Base-by-base conservation (phyloP, 2,888 invertebrate species). In the Miltochrista miniata region DNA sequence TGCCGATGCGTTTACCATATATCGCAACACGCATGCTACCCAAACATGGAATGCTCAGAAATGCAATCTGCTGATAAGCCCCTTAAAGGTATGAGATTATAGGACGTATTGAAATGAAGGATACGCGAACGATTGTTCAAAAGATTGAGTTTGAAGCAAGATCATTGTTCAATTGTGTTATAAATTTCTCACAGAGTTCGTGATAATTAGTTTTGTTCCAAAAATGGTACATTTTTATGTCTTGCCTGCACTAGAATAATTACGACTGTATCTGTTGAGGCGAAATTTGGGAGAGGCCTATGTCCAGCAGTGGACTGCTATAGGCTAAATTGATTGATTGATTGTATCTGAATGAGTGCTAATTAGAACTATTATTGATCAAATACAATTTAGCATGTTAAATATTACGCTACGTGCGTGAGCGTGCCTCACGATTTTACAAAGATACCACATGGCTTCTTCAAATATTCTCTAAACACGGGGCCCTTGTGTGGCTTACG, bases 1-100 rank as follows among this genome's bases (percentile, higher is more conserved):
- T 89, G 77, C 85, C 79, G 75, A 80, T 79, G 81, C 82, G 73
- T 82, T 83, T 76, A 77, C 80, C 77, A 75, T 77, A 71, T 72
- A 80, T 78, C 79, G 63, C 65, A 64, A 59, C 64, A 60, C 63
- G 59, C 64, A 60, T 62, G 59, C 62, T 64, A 64, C 56, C 62
- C 59, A 45, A 70, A 56, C 66, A 61, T 54, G 68, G 61, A 54
- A 54, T 44, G 51, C 31, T 50, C 49, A 48, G 65, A 68, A 60
- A 69, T 70, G 61, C 67, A 61, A 67, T 52, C 59, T 67, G 57
- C 36, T 47, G 45, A 61, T 53, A 51, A 58, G 53, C 33, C 45
- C 59, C 53, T 63, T 58, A 59, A 56, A 42, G 61, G 55, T 44
- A 53, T 54, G 44, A 48, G 41, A 45, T 51, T n/a, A 50, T 48